These are phyloP conservation scores for Hypolimnas misippus DNA, from an alignment of 2,888 invertebrate species.

Conservation along the genomic window DNA sequence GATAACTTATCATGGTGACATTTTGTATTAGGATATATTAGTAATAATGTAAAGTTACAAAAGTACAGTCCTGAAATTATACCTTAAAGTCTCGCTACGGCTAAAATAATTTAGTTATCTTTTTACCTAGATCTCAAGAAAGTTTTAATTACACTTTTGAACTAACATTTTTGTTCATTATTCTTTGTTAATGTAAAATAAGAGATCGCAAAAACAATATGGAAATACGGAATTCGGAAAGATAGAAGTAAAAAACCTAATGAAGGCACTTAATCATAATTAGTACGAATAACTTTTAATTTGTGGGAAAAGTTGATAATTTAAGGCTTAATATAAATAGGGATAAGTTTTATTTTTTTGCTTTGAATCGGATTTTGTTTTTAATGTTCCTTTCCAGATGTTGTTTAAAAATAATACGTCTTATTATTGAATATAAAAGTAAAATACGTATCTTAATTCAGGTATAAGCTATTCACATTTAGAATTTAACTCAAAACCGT, in stretches of 20 bases:
- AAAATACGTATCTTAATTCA: too few species aligned
- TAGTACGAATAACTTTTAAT: constrained; percentile 17
- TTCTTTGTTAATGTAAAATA: not conserved
- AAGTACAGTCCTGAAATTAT: too few species aligned
- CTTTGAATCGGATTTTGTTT: not conserved
- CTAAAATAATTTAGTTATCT: not conserved
- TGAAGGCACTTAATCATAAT: constrained; percentile 29
- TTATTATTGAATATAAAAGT: too few species aligned
- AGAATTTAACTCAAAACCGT: too few species aligned
- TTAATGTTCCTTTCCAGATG: not conserved
- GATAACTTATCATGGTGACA: not conserved
- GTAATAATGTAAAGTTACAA: not conserved
- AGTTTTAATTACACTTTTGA: not conserved
- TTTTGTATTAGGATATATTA: not conserved
- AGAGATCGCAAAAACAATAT: constrained; percentile 14
- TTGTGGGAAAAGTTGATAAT: constrained; percentile 7
- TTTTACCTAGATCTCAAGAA: not conserved
- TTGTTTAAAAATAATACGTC: not conserved
- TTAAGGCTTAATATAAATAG: not conserved
- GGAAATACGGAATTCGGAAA: constrained; percentile 16
- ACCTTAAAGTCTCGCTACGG: too few species aligned
- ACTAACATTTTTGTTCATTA: too few species aligned
- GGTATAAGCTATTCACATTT: too few species aligned
- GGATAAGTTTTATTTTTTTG: not conserved
- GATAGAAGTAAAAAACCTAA: constrained; percentile 26